phyloP scores from a whole-genome alignment of 2,888 invertebrate species.

The Amblyjoppa fuscipennis region DNA sequence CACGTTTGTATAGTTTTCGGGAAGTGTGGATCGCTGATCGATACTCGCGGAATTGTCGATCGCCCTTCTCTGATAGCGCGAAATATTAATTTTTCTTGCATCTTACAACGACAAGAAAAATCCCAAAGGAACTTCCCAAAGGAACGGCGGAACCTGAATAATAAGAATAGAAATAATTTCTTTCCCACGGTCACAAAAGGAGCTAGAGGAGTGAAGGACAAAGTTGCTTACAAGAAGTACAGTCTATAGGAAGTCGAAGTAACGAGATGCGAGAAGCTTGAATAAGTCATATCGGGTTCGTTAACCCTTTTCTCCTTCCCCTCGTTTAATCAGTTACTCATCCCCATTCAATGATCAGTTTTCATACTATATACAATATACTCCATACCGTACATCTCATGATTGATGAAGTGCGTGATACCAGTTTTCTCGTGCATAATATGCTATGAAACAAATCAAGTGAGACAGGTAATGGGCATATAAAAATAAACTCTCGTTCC shows the following conservation, averaged over 20 bases:
- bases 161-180: too few relatives aligned
- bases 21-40: too few relatives aligned
- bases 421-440: neutral
- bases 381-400: neutral
- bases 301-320: constrained; percentile 1
- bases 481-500: constrained; percentile 9
- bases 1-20: too few relatives aligned
- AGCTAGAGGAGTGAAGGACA: too few relatives aligned
- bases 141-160: too few relatives aligned
- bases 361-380: neutral
- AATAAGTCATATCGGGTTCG: constrained; percentile 3
- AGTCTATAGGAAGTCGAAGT: neutral
- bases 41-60: too few relatives aligned
- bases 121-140: too few relatives aligned
- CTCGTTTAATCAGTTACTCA: neutral
- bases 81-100: too few relatives aligned
- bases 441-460: constrained; percentile 9
- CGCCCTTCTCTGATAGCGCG: too few relatives aligned
- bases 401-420: constrained; percentile 3
- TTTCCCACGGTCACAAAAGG: too few relatives aligned
- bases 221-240: neutral
- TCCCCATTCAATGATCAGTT: constrained; percentile 7
- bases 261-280: neutral
- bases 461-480: neutral
- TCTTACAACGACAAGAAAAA: too few relatives aligned